Conservation (phyloP, 2,888 invertebrate species). For the Lycocerus yunnanus region DNA sequence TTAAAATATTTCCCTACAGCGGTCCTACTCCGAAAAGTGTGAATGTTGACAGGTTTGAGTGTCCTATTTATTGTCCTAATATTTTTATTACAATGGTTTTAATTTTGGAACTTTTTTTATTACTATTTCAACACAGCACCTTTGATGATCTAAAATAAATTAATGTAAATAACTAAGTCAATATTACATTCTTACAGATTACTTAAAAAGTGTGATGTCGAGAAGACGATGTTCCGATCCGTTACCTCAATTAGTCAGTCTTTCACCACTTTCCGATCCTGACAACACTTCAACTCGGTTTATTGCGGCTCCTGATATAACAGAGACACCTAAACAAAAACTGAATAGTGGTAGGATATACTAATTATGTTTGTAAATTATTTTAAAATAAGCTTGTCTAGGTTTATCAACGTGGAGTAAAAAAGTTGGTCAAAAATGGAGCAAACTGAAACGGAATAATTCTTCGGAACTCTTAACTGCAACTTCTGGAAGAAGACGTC, state of each 20-base stretch:
- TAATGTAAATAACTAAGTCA: not conserved
- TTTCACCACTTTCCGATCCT: conserved; percentile 53
- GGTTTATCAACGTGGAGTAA: conserved; percentile 66
- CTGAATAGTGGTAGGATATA: conserved; percentile 32
- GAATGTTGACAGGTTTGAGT: too few relatives aligned
- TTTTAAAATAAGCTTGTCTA: conserved; percentile 40
- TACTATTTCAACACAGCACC: too few relatives aligned
- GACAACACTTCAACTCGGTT: conserved; percentile 37
- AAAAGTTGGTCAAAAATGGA: conserved; percentile 65
- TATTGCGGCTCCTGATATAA: conserved; percentile 14
- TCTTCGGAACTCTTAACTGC: conserved; percentile 60
- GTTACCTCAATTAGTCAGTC: conserved; percentile 62
- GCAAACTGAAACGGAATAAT: conserved; percentile 63
- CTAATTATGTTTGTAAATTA: not conserved
- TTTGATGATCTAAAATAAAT: too few relatives aligned
- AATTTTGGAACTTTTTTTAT: too few relatives aligned
- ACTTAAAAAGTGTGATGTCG: conserved; percentile 56
- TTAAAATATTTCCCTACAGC: too few relatives aligned
- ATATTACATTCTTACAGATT: not conserved
- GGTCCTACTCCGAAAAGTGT: too few relatives aligned
- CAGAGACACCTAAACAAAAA: conserved; percentile 30
- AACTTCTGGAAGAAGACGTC: conserved; percentile 52
- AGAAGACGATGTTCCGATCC: conserved; percentile 61
- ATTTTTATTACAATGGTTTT: too few relatives aligned
- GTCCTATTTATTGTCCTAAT: too few relatives aligned